A percentile compares a stretch with the other conserved stretches of the same genome.
These are phyloP conservation scores for Leptura quadrifasciata DNA, from an alignment of 2,888 invertebrate genomes.

Conservation along the genomic window DNA sequence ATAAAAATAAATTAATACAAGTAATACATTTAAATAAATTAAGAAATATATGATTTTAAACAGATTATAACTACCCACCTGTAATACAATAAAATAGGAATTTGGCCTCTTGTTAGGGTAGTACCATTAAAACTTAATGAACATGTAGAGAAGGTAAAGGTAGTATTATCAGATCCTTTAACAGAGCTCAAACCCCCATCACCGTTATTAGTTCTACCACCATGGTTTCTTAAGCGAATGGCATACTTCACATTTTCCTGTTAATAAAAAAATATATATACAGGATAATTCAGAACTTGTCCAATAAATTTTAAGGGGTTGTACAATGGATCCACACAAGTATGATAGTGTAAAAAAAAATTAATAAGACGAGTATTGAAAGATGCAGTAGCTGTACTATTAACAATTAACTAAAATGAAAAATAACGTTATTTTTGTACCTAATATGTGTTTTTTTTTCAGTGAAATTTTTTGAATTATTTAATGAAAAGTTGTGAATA, in stretches of 20 bases:
- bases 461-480: too few species aligned
- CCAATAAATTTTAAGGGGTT: too few species aligned
- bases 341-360: too few species aligned
- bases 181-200: slow-evolving; percentile 93
- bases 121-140: slow-evolving; percentile 98
- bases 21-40: slow-evolving; percentile 2
- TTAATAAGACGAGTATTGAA: too few species aligned
- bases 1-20: background rate
- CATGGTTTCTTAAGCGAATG: slow-evolving; percentile 89
- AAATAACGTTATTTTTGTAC: too few species aligned
- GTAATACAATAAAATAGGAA: slow-evolving; percentile 94
- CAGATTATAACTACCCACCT: slow-evolving; percentile 75
- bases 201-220: slow-evolving; percentile 94
- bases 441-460: too few species aligned
- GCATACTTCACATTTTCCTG: slow-evolving; percentile 93
- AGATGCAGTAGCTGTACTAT: too few species aligned
- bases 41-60: too few species aligned
- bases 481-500: too few species aligned
- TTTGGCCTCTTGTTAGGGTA: slow-evolving; percentile 94
- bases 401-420: too few species aligned
- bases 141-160: slow-evolving; percentile 92
- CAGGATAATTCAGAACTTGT: too few species aligned
- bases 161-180: slow-evolving; percentile 94
- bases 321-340: too few species aligned
- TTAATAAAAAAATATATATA: slow-evolving; percentile 26